Conservation (phyloP, 2,888 invertebrate species). For the Choristoneura rosaceana region DNA sequence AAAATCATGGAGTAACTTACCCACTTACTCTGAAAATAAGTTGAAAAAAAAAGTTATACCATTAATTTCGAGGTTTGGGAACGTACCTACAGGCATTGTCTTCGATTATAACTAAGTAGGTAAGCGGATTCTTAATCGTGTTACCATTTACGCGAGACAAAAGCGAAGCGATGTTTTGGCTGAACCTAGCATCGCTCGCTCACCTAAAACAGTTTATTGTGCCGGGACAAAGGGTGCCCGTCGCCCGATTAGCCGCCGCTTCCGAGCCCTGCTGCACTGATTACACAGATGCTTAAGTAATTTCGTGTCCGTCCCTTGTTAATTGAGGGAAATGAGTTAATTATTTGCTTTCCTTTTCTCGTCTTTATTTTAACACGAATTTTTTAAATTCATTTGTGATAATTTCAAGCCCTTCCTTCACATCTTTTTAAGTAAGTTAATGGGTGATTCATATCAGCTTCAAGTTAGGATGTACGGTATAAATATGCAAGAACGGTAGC, state of each 20-base stretch:
- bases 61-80: not conserved
- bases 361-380: slow-evolving; percentile 22
- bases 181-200: slow-evolving; percentile 42
- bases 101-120: not conserved
- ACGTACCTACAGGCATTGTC: not conserved
- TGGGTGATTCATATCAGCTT: not conserved
- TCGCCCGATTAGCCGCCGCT: slow-evolving; percentile 43
- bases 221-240: slow-evolving; percentile 58
- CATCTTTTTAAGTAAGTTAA: not conserved
- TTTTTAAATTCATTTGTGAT: slow-evolving; percentile 19
- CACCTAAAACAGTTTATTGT: slow-evolving; percentile 53
- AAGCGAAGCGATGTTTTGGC: slow-evolving; percentile 8
- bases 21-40: not conserved
- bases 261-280: slow-evolving; percentile 54
- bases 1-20: slow-evolving; percentile 1
- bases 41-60: not conserved
- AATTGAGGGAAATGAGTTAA: slow-evolving; percentile 80
- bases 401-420: not conserved
- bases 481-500: not conserved
- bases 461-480: not conserved
- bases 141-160: slow-evolving; percentile 15
- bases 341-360: slow-evolving; percentile 76
- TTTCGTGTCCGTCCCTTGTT: slow-evolving; percentile 73
- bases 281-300: slow-evolving; percentile 77
- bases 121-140: slow-evolving; percentile 4